Percentiles rank a stretch among this genome's conserved stretches.
These are phyloP conservation scores for Forbesichthys papilliferus DNA, from an alignment of 2,113 vertebrate genomes.

Conservation along the genomic window DNA sequence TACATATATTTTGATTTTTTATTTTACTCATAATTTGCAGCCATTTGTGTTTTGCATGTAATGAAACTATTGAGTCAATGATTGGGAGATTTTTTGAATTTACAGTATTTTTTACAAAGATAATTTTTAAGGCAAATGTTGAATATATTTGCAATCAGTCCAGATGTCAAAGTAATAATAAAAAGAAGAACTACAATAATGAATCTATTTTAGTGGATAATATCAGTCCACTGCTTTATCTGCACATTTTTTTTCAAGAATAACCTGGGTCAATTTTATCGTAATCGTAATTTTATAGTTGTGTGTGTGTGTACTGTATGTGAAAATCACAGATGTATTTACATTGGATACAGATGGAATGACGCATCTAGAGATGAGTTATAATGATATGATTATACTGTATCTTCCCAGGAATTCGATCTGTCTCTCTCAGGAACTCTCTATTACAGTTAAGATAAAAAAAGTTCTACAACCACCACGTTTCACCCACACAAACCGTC, in stretches of 20 bases:
- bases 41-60: no score
- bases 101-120: not conserved
- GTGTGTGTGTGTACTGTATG: not conserved
- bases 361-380: not conserved
- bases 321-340: no score
- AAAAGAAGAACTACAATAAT: not conserved
- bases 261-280: slow-evolving; percentile 43
- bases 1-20: no score
- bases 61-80: no score
- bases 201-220: slow-evolving; percentile 22
- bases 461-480: not conserved
- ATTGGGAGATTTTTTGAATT: no score
- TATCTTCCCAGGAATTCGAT: slow-evolving; percentile 49
- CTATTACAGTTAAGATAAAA: slow-evolving; percentile 19
- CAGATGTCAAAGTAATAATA: no score
- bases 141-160: slow-evolving; percentile 26
- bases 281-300: no score
- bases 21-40: no score
- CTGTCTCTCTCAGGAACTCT: not conserved
- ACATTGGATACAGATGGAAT: not conserved
- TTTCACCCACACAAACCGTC: not conserved
- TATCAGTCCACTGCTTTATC: slow-evolving; percentile 17
- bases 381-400: slow-evolving; percentile 4
- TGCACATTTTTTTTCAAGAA: slow-evolving; percentile 6
- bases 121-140: not conserved